A percentile compares a stretch with the other conserved stretches of the same genome.
Conservation (phyloP, 2,797 vertebrate species). For the Sciurus carolinensis region DNA sequence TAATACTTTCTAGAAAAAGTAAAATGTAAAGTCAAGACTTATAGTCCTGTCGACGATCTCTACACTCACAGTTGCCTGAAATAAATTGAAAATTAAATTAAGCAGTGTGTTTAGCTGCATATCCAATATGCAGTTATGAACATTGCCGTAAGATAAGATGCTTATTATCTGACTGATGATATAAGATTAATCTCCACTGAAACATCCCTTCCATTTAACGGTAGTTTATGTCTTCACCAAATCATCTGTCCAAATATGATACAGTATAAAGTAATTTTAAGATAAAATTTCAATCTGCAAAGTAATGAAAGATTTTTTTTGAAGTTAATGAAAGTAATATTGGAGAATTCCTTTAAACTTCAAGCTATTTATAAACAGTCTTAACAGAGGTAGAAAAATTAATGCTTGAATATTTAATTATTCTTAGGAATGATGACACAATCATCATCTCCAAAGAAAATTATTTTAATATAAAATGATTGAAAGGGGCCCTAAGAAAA, state of each 20-base stretch:
- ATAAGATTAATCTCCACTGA: background rate
- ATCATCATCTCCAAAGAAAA: background rate
- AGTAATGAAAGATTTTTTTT: background rate
- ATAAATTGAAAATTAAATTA: background rate
- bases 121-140: background rate
- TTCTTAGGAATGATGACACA: background rate
- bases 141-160: background rate
- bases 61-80: background rate
- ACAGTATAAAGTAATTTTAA: background rate
- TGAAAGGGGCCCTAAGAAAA: background rate
- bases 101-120: background rate
- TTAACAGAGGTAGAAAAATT: background rate
- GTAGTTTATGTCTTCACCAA: background rate
- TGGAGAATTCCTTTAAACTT: background rate
- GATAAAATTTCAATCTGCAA: background rate
- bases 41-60: background rate
- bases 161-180: background rate
- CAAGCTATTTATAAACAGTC: background rate
- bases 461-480: background rate
- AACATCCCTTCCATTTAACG: background rate
- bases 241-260: background rate
- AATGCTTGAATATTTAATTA: constrained; percentile 12
- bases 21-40: background rate
- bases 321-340: background rate
- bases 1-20: background rate